Conservation (phyloP, 2,888 invertebrate species). For the Magallana nippona region DNA sequence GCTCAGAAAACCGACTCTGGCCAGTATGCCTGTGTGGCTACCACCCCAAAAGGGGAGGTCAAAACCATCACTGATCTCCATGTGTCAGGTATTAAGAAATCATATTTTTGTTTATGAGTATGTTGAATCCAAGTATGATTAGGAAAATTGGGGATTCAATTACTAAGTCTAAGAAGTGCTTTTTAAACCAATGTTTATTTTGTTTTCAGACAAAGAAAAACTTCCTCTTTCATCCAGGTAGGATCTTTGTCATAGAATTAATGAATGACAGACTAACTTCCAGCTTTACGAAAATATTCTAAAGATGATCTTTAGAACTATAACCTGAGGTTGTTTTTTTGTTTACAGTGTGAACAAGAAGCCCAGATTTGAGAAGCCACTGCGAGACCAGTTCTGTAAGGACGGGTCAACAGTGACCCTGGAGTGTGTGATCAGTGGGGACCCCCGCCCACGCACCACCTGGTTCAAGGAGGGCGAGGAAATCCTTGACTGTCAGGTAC, state of each 20-base stretch:
- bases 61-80: constrained; percentile 63
- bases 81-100: constrained; percentile 55
- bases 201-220: constrained; percentile 31
- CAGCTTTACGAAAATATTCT: too few relatives aligned
- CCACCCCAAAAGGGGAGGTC: constrained; percentile 60
- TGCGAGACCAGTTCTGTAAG: constrained; percentile 60
- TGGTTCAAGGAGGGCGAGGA: constrained; percentile 71
- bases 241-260: not conserved
- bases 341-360: constrained; percentile 49
- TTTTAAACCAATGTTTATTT: not conserved
- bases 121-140: too few relatives aligned
- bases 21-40: constrained; percentile 71
- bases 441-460: constrained; percentile 71
- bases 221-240: constrained; percentile 22
- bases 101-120: not conserved
- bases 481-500: constrained; percentile 70
- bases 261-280: too few relatives aligned
- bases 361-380: constrained; percentile 63
- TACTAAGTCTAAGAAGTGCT: too few relatives aligned
- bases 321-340: not conserved
- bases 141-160: too few relatives aligned
- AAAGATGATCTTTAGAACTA: not conserved
- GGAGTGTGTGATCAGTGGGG: constrained; percentile 70
- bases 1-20: constrained; percentile 71
- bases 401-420: constrained; percentile 72